Conservation (phyloP, 2,797 vertebrate genomes). For the Chelonia mydas region DNA sequence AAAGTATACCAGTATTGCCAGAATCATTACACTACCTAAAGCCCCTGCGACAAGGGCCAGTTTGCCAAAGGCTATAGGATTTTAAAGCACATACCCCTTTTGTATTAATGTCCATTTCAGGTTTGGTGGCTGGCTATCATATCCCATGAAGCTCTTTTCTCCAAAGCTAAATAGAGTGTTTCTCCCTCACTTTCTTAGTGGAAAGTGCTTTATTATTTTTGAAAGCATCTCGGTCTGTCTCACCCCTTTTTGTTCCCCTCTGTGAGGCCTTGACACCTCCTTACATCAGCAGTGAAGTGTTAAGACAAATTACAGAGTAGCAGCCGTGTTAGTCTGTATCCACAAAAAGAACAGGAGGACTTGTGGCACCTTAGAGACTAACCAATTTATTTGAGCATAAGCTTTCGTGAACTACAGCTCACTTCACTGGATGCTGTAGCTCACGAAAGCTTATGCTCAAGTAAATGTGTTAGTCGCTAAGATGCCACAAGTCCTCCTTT, state of each 20-base stretch:
- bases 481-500: no score
- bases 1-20: neutral
- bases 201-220: neutral
- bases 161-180: neutral
- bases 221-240: neutral
- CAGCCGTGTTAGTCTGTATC: no score
- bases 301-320: neutral
- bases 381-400: no score
- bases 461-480: no score
- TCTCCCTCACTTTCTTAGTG: neutral
- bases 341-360: no score
- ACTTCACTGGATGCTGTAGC: no score
- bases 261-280: neutral
- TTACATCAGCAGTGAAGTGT: neutral
- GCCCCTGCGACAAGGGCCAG: neutral
- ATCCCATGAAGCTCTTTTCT: neutral
- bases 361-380: no score
- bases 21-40: neutral
- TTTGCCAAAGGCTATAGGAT: accelerated
- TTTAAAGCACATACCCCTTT: neutral
- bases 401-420: no score
- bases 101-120: accelerated
- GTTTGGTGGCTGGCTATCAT: neutral
- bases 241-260: neutral
- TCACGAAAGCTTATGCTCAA: no score